phyloP scores from a whole-genome alignment of 2,797 vertebrate genomes.

The Tiaroga cobitis region DNA sequence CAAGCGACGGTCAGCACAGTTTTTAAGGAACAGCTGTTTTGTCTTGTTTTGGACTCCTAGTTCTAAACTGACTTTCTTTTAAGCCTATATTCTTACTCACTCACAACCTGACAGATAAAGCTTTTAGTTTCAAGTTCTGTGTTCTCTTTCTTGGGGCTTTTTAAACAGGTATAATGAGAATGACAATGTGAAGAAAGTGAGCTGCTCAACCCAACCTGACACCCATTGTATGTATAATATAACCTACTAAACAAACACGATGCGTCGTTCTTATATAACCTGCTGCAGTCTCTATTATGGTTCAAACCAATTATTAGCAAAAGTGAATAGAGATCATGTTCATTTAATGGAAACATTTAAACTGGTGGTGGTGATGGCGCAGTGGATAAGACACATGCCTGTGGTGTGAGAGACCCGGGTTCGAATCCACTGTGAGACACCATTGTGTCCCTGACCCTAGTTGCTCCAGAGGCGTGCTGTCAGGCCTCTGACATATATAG shows the following conservation, averaged over 20 bases:
- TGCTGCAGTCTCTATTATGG: background rate
- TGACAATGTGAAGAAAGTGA: background rate
- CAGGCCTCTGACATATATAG: no score
- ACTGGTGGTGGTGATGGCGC: no score
- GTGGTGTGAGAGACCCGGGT: no score
- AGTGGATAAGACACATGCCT: no score
- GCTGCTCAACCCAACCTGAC: background rate
- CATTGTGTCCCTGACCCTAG: no score
- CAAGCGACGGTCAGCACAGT: background rate
- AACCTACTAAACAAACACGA: background rate
- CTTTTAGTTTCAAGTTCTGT: background rate
- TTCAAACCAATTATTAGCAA: background rate
- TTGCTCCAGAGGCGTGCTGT: no score
- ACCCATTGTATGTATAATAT: background rate
- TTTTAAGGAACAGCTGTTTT: background rate
- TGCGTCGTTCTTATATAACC: background rate
- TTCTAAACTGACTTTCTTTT: background rate
- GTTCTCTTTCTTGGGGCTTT: background rate
- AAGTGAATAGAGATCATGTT: background rate
- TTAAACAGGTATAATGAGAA: background rate
- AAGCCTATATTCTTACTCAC: background rate
- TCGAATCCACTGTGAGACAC: no score
- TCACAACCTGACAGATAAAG: background rate
- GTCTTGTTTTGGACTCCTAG: background rate
- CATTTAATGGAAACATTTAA: background rate